Conservation (phyloP, 92 coral and sea anemone species). For the Palythoa caribaeorum region DNA sequence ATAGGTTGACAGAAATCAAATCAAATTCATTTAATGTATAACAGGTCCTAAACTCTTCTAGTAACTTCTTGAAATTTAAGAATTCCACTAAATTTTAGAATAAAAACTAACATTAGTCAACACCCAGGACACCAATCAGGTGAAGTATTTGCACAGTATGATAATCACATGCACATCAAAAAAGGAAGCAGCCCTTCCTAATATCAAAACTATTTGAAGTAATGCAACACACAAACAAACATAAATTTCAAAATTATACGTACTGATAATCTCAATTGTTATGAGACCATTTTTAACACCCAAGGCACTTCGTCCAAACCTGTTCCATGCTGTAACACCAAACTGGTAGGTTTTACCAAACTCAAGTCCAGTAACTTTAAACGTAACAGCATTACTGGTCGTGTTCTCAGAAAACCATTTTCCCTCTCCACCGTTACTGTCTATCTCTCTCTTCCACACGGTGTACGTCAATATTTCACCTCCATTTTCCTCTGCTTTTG, state of each 20-base stretch:
- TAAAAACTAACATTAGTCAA: too few species aligned
- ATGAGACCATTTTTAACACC: background rate
- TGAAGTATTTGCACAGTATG: too few species aligned
- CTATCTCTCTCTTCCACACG: background rate
- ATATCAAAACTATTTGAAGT: background rate
- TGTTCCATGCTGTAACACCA: slow-evolving; percentile 20
- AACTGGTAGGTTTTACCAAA: slow-evolving; percentile 13
- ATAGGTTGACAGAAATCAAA: too few species aligned
- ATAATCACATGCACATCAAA: too few species aligned
- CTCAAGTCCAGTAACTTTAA: background rate
- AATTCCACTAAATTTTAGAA: too few species aligned
- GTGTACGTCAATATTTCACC: slow-evolving; percentile 3
- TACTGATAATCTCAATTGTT: background rate
- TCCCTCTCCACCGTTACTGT: background rate
- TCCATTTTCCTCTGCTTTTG: slow-evolving; percentile 9
- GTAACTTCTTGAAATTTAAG: too few species aligned
- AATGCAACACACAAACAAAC: background rate
- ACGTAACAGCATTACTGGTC: slow-evolving; percentile 1
- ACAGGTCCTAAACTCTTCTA: too few species aligned
- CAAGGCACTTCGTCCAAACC: background rate
- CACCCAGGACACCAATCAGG: too few species aligned
- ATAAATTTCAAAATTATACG: background rate
- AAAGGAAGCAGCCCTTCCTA: too few species aligned
- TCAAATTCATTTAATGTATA: too few species aligned
- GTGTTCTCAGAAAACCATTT: background rate